A percentile compares a stretch with the other conserved stretches of the same genome.
phyloP scores from a whole-genome alignment of 2,113 vertebrate species.

The Hypanus sabinus region DNA sequence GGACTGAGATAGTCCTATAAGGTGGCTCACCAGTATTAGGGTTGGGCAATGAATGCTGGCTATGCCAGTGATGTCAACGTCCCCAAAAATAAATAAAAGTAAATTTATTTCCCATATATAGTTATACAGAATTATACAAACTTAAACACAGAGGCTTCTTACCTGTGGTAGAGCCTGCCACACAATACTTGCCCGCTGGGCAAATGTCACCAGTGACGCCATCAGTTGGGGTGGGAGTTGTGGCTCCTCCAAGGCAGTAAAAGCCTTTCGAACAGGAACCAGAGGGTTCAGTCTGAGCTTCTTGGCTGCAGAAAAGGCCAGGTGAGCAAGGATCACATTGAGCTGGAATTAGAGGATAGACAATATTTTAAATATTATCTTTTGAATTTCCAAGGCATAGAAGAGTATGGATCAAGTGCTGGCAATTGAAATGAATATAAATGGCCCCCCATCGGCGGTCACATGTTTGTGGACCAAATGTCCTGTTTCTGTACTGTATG shows the following conservation, averaged over 20 bases:
- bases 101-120: not conserved
- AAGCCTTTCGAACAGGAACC: slow-evolving; percentile 60
- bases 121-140: not conserved
- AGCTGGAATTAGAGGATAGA: slow-evolving; percentile 40
- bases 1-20: slow-evolving; percentile 43
- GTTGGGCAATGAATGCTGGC: not conserved
- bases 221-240: slow-evolving; percentile 60
- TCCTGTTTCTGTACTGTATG: too few species aligned
- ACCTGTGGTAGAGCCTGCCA: slow-evolving; percentile 39
- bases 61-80: too few species aligned
- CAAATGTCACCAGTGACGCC: slow-evolving; percentile 60
- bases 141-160: slow-evolving; percentile 2
- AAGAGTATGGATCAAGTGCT: too few species aligned
- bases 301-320: slow-evolving; percentile 61
- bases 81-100: not conserved
- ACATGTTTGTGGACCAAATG: too few species aligned
- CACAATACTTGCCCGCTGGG: slow-evolving; percentile 61
- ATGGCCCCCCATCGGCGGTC: too few species aligned
- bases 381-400: too few species aligned
- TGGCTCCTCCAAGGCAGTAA: slow-evolving; percentile 57
- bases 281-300: slow-evolving; percentile 60
- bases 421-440: too few species aligned
- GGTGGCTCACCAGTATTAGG: not conserved
- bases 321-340: slow-evolving; percentile 59
- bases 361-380: not conserved